Conservation (phyloP, 92 coral and sea anemone genomes). For the Phenganax subtilis region DNA sequence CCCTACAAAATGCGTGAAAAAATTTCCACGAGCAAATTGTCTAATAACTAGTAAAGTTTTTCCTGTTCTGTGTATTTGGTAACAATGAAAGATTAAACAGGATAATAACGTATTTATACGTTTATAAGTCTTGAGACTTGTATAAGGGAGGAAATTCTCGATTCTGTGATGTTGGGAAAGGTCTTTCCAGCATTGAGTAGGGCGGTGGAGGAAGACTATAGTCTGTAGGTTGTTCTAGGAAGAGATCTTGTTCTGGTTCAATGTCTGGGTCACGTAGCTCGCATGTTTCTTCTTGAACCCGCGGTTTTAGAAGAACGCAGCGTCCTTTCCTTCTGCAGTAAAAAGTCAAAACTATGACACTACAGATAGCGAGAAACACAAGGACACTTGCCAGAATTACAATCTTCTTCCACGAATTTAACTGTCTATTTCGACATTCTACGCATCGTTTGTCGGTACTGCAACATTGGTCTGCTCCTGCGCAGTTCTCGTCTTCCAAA, state of each 20-base stretch:
- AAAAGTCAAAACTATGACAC: not conserved
- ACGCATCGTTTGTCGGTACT: not conserved
- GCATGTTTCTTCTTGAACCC: not conserved
- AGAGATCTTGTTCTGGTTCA: not conserved
- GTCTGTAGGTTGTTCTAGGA: not conserved
- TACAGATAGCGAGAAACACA: not conserved
- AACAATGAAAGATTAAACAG: too few species aligned
- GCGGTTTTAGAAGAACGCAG: conserved; percentile 2
- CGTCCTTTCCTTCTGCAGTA: conserved; percentile 17
- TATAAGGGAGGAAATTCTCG: conserved; percentile 13
- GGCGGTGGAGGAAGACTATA: conserved; percentile 13
- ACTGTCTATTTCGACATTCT: not conserved
- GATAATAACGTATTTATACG: not conserved
- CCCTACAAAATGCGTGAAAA: too few species aligned
- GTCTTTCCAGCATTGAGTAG: not conserved
- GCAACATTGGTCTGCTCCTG: not conserved
- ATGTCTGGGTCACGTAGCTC: not conserved
- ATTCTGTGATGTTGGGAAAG: conserved; percentile 7
- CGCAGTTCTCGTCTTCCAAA: not conserved
- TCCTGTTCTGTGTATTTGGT: too few species aligned
- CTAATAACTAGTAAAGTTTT: too few species aligned
- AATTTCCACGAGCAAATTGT: too few species aligned
- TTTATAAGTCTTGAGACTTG: not conserved
- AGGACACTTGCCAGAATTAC: not conserved
- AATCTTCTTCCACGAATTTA: not conserved